These are phyloP conservation scores for Arbacia lixula DNA, from an alignment of 53 echinoderm and acorn worm species.

Conservation along the genomic window DNA sequence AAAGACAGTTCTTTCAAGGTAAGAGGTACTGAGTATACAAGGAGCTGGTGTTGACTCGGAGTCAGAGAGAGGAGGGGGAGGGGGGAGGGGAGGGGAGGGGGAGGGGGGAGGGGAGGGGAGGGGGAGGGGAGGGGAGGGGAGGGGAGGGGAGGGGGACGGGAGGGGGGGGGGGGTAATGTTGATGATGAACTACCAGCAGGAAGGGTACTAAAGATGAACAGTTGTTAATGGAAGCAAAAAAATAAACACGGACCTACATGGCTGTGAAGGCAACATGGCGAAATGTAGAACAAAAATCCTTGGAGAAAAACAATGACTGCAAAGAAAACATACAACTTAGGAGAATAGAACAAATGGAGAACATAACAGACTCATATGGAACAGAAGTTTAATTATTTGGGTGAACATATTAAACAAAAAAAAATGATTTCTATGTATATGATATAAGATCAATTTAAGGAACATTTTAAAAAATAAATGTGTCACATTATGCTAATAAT, in stretches of 20 bases:
- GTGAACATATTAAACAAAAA: too few species aligned
- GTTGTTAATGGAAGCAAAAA: slow-evolving; percentile 32
- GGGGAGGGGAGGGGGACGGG: not conserved
- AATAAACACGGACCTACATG: not conserved
- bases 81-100: not conserved
- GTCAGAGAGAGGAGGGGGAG: not conserved
- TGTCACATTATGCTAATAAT: too few species aligned
- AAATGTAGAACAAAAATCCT: slow-evolving; percentile 13
- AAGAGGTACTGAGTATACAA: too few species aligned
- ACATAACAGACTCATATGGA: too few species aligned
- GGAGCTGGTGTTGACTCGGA: too few species aligned
- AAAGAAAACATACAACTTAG: slow-evolving; percentile 24
- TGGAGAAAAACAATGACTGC: slow-evolving; percentile 20
- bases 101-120: not conserved
- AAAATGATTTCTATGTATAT: too few species aligned
- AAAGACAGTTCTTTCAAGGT: too few species aligned
- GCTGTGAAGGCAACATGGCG: slow-evolving; percentile 12
- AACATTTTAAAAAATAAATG: too few species aligned
- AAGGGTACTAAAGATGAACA: not conserved
- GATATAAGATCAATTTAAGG: too few species aligned
- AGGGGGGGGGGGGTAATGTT: not conserved
- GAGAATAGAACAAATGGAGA: too few species aligned
- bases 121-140: not conserved
- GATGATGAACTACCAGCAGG: not conserved
- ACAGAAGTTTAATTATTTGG: too few species aligned